phyloP scores from a whole-genome alignment of 2,888 invertebrate species.

The Eupelmus urozonus region DNA sequence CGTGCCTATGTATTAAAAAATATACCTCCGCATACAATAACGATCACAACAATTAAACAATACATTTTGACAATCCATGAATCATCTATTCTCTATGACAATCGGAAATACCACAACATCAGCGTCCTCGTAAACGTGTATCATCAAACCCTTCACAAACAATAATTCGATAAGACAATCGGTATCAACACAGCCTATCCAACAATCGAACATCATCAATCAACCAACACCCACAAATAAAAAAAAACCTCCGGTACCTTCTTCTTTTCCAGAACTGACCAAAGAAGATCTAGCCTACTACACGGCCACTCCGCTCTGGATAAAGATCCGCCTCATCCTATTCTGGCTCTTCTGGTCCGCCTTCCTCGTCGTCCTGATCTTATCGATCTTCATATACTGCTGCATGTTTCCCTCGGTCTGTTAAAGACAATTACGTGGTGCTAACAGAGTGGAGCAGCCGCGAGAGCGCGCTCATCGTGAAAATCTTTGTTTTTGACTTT shows the following conservation, averaged over 20 bases:
- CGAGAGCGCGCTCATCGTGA: neutral
- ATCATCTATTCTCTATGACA: too few species aligned
- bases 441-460: neutral
- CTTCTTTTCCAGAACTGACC: conserved; percentile 61
- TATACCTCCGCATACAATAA: too few species aligned
- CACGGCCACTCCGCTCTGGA: conserved; percentile 65
- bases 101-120: too few species aligned
- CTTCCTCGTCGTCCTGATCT: conserved; percentile 64
- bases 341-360: conserved; percentile 70
- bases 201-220: neutral
- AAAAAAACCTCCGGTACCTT: too few species aligned
- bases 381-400: conserved; percentile 64
- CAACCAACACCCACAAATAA: neutral
- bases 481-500: conserved; percentile 4
- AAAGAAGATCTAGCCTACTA: conserved; percentile 65
- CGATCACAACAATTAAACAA: too few species aligned
- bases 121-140: neutral
- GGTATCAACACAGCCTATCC: neutral
- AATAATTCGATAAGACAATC: neutral
- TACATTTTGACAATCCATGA: too few species aligned
- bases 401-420: conserved; percentile 62
- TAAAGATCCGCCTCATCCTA: conserved; percentile 67
- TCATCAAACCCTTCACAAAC: conserved; percentile 1
- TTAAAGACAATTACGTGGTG: neutral
- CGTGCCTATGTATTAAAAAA: too few species aligned